Evolutionary conservation across 2,888 invertebrate species (phyloP).

Genomic region (Drosophila anomelani): DNA sequence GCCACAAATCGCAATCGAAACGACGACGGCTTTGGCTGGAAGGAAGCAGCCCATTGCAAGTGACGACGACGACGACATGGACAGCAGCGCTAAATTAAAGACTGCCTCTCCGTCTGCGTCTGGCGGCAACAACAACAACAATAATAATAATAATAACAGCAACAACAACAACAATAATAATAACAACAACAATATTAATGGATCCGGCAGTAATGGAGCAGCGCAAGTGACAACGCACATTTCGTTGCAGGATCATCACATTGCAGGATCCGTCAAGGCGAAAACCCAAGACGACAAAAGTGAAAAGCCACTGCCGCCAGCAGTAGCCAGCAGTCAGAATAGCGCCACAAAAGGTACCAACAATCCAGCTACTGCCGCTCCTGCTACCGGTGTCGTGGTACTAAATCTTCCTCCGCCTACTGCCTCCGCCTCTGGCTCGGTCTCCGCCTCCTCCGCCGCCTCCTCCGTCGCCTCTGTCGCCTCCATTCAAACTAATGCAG

Average conservation of each 20-base stretch:
- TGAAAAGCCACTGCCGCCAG: slow-evolving; percentile 7
- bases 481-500: slow-evolving; percentile 25
- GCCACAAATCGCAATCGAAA: slow-evolving; percentile 18
- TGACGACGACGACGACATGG: slow-evolving; percentile 62
- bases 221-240: slow-evolving; percentile 17
- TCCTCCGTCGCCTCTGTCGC: neutral
- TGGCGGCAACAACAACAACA: slow-evolving; percentile 25
- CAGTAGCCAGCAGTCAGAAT: slow-evolving; percentile 6
- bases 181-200: slow-evolving; percentile 21
- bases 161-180: neutral
- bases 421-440: neutral
- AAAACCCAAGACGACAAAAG: slow-evolving; percentile 24
- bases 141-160: neutral
- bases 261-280: slow-evolving; percentile 6
- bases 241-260: slow-evolving; percentile 18
- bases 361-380: neutral
- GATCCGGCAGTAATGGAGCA: slow-evolving; percentile 10
- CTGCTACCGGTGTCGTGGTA: slow-evolving; percentile 12
- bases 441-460: slow-evolving; percentile 14
- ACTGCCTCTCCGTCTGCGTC: slow-evolving; percentile 31
- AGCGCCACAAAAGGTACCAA: slow-evolving; percentile 2
- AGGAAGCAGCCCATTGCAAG: slow-evolving; percentile 21
- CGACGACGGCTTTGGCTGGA: slow-evolving; percentile 12
- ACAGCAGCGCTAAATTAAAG: slow-evolving; percentile 46
- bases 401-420: slow-evolving; percentile 33